phyloP scores from a whole-genome alignment of 1,140 invertebrate species.

The Magallana angulata region DNA sequence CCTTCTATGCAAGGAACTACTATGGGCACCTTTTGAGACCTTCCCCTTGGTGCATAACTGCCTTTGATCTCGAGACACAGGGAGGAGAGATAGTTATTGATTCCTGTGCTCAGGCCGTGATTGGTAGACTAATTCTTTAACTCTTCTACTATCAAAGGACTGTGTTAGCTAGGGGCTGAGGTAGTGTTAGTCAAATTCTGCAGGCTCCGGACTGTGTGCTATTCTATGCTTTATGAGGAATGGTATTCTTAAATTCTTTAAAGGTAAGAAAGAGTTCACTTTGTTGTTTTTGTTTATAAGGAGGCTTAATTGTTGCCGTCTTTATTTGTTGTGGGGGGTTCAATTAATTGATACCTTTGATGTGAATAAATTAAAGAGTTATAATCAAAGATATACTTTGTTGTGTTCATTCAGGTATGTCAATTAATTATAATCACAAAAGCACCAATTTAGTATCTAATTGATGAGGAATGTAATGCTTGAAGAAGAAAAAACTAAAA shows the following conservation, averaged over 20 bases:
- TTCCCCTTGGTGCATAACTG: slow-evolving; percentile 4
- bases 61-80: slow-evolving; percentile 20
- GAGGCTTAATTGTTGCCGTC: too few relatives aligned
- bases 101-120: background rate
- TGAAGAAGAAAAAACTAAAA: background rate
- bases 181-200: background rate
- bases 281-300: too few relatives aligned
- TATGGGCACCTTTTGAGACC: background rate
- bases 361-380: too few relatives aligned
- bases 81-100: slow-evolving; percentile 32
- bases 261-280: slow-evolving; percentile 1
- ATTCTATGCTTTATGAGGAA: background rate
- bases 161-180: background rate
- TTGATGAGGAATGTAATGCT: too few relatives aligned
- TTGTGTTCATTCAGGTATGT: too few relatives aligned
- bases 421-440: too few relatives aligned
- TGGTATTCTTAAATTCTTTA: slow-evolving; percentile 29
- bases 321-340: too few relatives aligned
- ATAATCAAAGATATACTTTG: too few relatives aligned
- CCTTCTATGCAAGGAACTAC: background rate
- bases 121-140: background rate
- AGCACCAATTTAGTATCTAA: too few relatives aligned
- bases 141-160: slow-evolving; percentile 15
- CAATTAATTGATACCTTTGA: too few relatives aligned
- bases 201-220: background rate